phyloP scores from a whole-genome alignment of 2,888 invertebrate species.

The Quadroppia sp. region DNA sequence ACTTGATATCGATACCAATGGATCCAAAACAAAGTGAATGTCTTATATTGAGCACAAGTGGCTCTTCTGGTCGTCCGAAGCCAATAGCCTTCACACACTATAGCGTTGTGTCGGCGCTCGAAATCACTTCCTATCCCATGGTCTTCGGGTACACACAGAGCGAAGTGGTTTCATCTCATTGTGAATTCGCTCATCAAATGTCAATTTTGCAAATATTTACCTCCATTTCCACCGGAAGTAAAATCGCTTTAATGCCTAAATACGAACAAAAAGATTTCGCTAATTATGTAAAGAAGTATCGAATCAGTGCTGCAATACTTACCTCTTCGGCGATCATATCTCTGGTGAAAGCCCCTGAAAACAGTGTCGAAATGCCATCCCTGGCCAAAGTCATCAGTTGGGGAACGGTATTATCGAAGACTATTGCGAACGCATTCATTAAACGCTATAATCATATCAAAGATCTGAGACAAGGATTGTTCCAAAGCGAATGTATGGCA shows the following conservation, averaged over 20 bases:
- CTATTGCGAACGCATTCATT: neutral
- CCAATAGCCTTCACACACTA: conserved; percentile 28
- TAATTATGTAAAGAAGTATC: neutral
- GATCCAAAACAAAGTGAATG: conserved; percentile 12
- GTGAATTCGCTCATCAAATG: neutral
- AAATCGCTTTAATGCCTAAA: conserved; percentile 22
- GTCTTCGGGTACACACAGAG: conserved; percentile 31
- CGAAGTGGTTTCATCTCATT: conserved; percentile 26
- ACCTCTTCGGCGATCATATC: neutral
- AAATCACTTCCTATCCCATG: conserved; percentile 20
- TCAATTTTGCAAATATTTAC: conserved; percentile 16
- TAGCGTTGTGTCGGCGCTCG: conserved; percentile 26
- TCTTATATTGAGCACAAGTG: conserved; percentile 29
- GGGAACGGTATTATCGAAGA: conserved; percentile 14
- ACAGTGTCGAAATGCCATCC: neutral
- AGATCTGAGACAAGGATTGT: conserved; percentile 34
- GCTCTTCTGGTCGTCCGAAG: conserved; percentile 25
- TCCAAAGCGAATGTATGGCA: conserved; percentile 24
- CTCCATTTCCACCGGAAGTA: conserved; percentile 5
- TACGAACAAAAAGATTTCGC: neutral
- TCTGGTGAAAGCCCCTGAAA: conserved; percentile 1
- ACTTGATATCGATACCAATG: neutral
- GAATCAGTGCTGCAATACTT: conserved; percentile 21
- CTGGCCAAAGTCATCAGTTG: conserved; percentile 28
- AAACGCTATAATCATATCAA: conserved; percentile 23